Percentiles rank a stretch among this genome's conserved stretches.
phyloP scores from a whole-genome alignment of 2,797 vertebrate genomes.

The Heterohyrax brucei region DNA sequence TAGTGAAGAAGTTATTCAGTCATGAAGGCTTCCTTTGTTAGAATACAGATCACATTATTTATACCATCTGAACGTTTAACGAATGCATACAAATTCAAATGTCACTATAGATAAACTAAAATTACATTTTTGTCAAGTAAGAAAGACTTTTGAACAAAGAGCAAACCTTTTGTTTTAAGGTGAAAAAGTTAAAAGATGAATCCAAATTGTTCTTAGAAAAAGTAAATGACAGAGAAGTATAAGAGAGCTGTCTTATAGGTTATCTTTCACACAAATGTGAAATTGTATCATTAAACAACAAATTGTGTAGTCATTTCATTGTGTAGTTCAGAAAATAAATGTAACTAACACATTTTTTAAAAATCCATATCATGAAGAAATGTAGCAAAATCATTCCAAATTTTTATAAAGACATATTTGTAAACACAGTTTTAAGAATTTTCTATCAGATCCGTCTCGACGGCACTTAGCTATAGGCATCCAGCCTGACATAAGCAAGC shows the following conservation, averaged over 20 bases:
- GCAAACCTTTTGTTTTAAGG: conserved; percentile 70
- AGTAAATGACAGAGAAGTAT: conserved; percentile 50
- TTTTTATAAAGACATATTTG: not conserved
- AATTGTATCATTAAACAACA: conserved; percentile 28
- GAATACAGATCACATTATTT: conserved; percentile 82
- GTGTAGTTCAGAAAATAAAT: conserved; percentile 65
- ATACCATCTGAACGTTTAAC: conserved; percentile 85
- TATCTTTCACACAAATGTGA: conserved; percentile 72
- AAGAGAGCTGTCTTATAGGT: conserved; percentile 67
- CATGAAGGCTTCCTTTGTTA: conserved; percentile 84
- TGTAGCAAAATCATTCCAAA: not conserved
- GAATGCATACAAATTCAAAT: conserved; percentile 84
- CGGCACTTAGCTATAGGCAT: not conserved
- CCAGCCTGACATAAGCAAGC: not conserved
- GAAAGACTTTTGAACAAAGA: conserved; percentile 76
- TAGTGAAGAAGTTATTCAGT: conserved; percentile 79
- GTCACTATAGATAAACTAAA: conserved; percentile 84
- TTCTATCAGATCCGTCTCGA: not conserved
- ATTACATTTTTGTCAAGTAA: conserved; percentile 84
- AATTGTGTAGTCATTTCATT: not conserved
- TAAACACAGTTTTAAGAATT: conserved; percentile 20
- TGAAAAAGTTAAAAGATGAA: conserved; percentile 77
- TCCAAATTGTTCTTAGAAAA: conserved; percentile 50
- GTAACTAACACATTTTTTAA: conserved; percentile 30
- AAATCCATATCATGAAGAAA: not conserved